Base-by-base conservation (phyloP, 1,140 invertebrate genomes). In the Elysia chlorotica region DNA sequence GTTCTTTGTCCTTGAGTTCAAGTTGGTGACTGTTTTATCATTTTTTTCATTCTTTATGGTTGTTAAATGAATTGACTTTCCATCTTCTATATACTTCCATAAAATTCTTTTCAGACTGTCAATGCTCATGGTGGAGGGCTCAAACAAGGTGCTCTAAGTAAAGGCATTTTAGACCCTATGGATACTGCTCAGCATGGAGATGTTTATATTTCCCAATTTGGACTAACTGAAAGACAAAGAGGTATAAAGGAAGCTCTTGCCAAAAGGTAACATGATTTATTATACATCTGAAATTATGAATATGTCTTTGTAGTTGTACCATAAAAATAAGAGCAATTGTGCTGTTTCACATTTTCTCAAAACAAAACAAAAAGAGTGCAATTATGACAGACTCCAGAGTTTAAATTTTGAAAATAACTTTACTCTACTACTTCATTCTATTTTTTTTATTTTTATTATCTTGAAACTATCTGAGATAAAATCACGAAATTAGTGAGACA, bases 191-290 rank as follows among this genome's bases (percentile, higher is more conserved):
- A 53, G 21, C 54, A 41, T 65, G 73, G 74, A 56, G 81, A 83
- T 65, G 77, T 84, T 57, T 71, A 79, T n/a, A 83, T 84, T 25
- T 80, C 78, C 19, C 73, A 81, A 21, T 83, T 81, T 72, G 71
- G 71, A 33, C 65, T 80, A 33, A 77, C 79, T 41, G 80, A 82
- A 10, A 81, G 82, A 74, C 78, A 85, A 62, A 78, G 74, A 56
- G 59, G 75, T 25, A 68, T 82, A 10, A 81, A 81, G 71, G 77
- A 82, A 23, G 71, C 76, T 59, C 76, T 85, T 63, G 74, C 79
- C 2, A 82, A 80, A 76, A 82, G 82, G 83, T 85, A 31, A 5
- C 33, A 28, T 38, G 33, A 4, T 48, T 48, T 48, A 14, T 14
- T 48, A 14, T 48, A 48, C 41, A 10, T n/a, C n/a, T n/a, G n/a